Conservation (phyloP, 2,888 invertebrate genomes). For the Nysson spinosus region DNA sequence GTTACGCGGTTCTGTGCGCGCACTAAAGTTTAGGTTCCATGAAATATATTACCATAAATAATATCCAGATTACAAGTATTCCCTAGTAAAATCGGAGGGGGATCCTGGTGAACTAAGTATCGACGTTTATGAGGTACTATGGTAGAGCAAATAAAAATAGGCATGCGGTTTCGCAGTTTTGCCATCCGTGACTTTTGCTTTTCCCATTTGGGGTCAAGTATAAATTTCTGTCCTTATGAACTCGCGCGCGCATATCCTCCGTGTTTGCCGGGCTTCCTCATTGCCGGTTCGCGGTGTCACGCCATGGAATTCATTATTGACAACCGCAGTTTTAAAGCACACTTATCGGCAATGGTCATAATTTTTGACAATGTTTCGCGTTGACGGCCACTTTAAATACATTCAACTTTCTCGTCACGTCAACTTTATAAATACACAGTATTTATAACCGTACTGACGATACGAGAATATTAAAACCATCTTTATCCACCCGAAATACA, state of each 20-base stretch:
- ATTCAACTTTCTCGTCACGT: not conserved
- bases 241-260: slow-evolving; percentile 10
- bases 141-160: not conserved
- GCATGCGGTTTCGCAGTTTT: slow-evolving; percentile 31
- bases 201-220: slow-evolving; percentile 25
- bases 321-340: slow-evolving; percentile 20
- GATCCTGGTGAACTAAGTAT: slow-evolving; percentile 22
- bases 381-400: slow-evolving; percentile 26
- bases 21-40: too few relatives aligned
- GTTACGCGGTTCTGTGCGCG: too few relatives aligned
- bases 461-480: not conserved
- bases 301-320: slow-evolving; percentile 34
- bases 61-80: too few relatives aligned
- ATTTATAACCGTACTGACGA: slow-evolving; percentile 7
- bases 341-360: slow-evolving; percentile 7
- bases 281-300: slow-evolving; percentile 43
- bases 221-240: slow-evolving; percentile 48
- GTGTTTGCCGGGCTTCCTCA: slow-evolving; percentile 48
- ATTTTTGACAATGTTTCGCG: slow-evolving; percentile 3
- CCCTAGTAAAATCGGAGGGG: too few relatives aligned
- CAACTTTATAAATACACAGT: slow-evolving; percentile 4
- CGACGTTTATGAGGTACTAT: slow-evolving; percentile 37
- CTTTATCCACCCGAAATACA: not conserved
- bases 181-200: slow-evolving; percentile 24
- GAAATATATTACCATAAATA: too few relatives aligned